Percentiles rank a stretch among this genome's conserved stretches.
Conservation (phyloP, 2,113 vertebrate species). For the Sebastes schlegelii region DNA sequence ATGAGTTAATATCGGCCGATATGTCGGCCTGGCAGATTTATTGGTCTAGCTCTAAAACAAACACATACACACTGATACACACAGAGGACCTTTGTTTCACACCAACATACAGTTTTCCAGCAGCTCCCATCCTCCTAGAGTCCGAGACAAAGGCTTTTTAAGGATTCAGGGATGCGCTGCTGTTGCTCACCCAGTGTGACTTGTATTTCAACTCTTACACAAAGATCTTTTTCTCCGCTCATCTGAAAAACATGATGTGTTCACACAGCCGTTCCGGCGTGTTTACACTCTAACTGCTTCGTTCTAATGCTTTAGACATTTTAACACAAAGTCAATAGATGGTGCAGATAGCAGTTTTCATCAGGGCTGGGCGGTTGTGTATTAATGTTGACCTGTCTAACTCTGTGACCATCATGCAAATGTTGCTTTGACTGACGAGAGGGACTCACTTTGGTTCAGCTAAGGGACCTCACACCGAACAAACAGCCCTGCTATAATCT, state of each 20-base stretch:
- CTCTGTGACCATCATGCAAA: conserved; percentile 46
- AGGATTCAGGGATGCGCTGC: conserved; percentile 16
- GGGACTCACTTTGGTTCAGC: neutral
- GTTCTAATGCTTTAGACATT: conserved; percentile 12
- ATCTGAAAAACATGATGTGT: conserved; percentile 11
- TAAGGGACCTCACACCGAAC: neutral
- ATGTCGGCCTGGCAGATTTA: neutral
- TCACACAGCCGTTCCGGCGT: conserved; percentile 50
- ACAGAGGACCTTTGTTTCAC: neutral
- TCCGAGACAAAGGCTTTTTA: conserved; percentile 46
- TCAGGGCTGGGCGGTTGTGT: conserved; percentile 5
- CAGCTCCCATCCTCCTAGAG: conserved; percentile 1
- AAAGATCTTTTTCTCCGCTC: conserved; percentile 32
- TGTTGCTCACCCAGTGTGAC: conserved; percentile 28
- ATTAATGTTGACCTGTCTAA: conserved; percentile 29
- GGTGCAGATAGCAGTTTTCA: conserved; percentile 21
- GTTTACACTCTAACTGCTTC: conserved; percentile 60
- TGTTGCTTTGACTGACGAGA: conserved; percentile 18
- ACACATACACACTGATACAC: conserved; percentile 12
- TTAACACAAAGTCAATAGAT: conserved; percentile 59
- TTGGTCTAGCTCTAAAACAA: neutral
- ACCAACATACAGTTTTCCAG: conserved; percentile 12
- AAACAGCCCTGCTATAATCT: neutral
- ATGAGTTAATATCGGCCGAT: neutral
- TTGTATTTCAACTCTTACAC: conserved; percentile 47